Conservation (phyloP, 2,888 invertebrate species). For the Trachelus troglodyta region DNA sequence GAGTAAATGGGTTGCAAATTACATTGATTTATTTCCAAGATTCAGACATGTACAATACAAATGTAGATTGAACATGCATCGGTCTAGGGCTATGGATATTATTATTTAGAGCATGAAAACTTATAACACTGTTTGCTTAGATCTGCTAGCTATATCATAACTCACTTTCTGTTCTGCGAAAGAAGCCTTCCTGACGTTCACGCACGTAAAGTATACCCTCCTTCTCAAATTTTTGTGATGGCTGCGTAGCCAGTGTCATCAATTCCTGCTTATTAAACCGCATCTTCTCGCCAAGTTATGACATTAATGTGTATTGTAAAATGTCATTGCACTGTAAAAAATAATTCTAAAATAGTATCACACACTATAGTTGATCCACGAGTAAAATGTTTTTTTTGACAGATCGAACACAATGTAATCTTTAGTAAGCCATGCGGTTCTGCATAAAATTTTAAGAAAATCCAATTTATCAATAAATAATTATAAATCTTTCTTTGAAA, state of each 20-base stretch:
- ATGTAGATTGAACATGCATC: conserved; percentile 35
- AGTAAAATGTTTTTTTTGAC: background rate
- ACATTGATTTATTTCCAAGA: conserved; percentile 34
- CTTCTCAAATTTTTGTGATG: conserved; percentile 89
- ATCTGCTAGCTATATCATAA: conserved; percentile 39
- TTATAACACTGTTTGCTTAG: background rate
- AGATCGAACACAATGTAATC: background rate
- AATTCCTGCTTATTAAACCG: conserved; percentile 93
- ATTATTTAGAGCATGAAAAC: conserved; percentile 21
- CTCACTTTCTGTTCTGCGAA: conserved; percentile 91
- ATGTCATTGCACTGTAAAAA: background rate
- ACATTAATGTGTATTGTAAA: conserved; percentile 11
- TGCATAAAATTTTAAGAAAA: background rate
- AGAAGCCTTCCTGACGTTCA: conserved; percentile 92
- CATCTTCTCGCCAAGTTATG: conserved; percentile 69
- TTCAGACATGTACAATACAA: conserved; percentile 33
- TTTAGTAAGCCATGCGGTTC: background rate
- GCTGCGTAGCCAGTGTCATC: conserved; percentile 85
- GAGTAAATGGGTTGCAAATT: conserved; percentile 17
- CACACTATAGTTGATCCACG: background rate
- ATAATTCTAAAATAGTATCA: background rate
- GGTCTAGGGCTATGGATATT: conserved; percentile 22
- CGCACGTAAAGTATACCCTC: conserved; percentile 89
- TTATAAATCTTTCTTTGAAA: background rate
- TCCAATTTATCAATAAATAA: background rate